A percentile compares a stretch with the other conserved stretches of the same genome.
These are phyloP conservation scores for Pangasius djambal DNA, from an alignment of 2,797 vertebrate genomes.

Conservation along the genomic window DNA sequence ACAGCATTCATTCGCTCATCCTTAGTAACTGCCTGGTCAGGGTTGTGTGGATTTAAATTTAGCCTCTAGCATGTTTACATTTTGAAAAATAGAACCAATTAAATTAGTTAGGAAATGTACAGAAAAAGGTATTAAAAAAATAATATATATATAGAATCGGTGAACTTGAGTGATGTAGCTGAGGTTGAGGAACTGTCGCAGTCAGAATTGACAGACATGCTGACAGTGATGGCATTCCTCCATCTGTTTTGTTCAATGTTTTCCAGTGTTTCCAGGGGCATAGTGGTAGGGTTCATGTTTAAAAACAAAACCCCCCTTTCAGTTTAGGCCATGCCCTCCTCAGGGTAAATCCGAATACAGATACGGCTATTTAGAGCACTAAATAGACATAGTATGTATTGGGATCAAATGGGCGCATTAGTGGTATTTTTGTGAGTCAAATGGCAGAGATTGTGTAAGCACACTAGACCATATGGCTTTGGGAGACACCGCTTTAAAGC, in stretches of 20 bases:
- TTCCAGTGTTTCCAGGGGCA: neutral
- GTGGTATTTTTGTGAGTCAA: neutral
- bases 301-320: neutral
- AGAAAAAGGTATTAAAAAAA: neutral
- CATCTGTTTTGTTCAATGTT: neutral
- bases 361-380: neutral
- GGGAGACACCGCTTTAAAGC: neutral
- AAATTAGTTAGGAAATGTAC: neutral
- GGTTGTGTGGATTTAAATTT: neutral
- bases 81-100: neutral
- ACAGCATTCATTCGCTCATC: neutral
- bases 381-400: neutral
- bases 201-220: neutral
- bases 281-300: neutral
- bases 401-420: neutral
- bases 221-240: neutral
- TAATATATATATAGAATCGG: neutral
- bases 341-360: neutral
- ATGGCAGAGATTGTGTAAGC: neutral
- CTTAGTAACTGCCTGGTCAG: neutral
- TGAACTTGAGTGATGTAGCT: neutral
- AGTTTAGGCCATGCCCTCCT: neutral
- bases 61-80: neutral
- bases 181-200: neutral
- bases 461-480: neutral